phyloP scores from a whole-genome alignment of 2,113 vertebrate species.

The Empidonax alnorum region DNA sequence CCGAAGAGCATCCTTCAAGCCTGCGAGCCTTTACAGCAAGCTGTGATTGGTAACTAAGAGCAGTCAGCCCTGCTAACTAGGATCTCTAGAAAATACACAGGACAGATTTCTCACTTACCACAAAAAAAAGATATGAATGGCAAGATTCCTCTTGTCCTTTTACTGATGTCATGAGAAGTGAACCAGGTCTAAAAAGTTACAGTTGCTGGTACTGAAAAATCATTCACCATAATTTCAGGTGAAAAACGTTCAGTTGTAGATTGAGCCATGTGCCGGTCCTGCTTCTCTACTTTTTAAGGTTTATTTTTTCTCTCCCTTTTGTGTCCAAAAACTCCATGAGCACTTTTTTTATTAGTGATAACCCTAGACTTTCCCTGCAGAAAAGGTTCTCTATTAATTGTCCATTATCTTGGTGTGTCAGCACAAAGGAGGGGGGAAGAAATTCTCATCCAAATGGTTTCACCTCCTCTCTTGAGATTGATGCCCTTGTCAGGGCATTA shows the following conservation, averaged over 20 bases:
- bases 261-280: not conserved
- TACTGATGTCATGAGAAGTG: not conserved
- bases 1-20: not conserved
- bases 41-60: not conserved
- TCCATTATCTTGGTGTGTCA: conserved; percentile 81
- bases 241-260: not conserved
- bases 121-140: not conserved
- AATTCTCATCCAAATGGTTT: conserved; percentile 74
- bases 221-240: conserved; percentile 2
- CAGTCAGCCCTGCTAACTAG: not conserved
- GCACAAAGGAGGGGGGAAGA: conserved; percentile 70
- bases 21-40: not conserved
- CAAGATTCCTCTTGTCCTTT: not conserved
- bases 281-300: conserved; percentile 26
- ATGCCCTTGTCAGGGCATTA: conserved; percentile 81
- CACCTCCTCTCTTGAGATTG: conserved; percentile 80
- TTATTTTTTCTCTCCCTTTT: conserved; percentile 27
- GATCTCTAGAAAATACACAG: not conserved
- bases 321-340: conserved; percentile 38
- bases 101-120: not conserved
- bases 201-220: not conserved
- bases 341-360: conserved; percentile 71
- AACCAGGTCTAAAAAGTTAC: conserved; percentile 2
- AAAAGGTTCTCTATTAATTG: conserved; percentile 77
- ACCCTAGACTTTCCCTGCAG: conserved; percentile 68